phyloP scores from a whole-genome alignment of 2,888 invertebrate species.

The Lochmaea crataegi region DNA sequence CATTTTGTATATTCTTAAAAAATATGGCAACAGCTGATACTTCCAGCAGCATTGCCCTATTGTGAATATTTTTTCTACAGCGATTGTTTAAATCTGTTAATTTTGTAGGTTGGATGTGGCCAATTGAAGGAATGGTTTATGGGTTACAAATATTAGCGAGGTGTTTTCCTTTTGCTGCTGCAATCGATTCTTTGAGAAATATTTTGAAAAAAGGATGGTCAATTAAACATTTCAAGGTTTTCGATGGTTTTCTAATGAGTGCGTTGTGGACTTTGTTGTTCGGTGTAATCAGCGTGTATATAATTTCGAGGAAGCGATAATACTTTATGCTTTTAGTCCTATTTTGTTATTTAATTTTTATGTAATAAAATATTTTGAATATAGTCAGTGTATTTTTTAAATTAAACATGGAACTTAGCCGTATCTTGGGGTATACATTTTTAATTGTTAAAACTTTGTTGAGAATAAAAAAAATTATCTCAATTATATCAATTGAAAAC shows the following conservation, averaged over 20 bases:
- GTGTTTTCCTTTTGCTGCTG: slow-evolving; percentile 79
- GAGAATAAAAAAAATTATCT: too few species aligned
- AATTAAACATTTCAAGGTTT: slow-evolving; percentile 76
- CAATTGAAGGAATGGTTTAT: slow-evolving; percentile 74
- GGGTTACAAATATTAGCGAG: slow-evolving; percentile 56
- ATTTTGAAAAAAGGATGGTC: slow-evolving; percentile 82
- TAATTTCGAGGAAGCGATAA: slow-evolving; percentile 57
- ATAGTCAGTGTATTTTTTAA: neutral
- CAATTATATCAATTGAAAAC: too few species aligned
- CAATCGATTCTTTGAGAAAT: slow-evolving; percentile 80
- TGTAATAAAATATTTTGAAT: slow-evolving; percentile 5
- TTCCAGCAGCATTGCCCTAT: neutral
- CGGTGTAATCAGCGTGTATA: slow-evolving; percentile 54
- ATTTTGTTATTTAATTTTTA: neutral
- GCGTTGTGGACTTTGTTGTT: slow-evolving; percentile 69
- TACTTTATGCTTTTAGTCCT: too few species aligned
- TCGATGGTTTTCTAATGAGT: slow-evolving; percentile 78
- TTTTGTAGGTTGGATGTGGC: slow-evolving; percentile 74
- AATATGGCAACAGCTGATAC: too few species aligned
- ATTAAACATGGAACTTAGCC: too few species aligned
- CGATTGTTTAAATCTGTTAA: neutral
- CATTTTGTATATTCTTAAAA: too few species aligned
- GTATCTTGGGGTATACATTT: too few species aligned
- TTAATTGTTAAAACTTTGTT: too few species aligned
- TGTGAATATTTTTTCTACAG: neutral